Evolutionary conservation across 2,888 invertebrate genomes (phyloP), one percentile per base, ranked within the genome.

Genomic region (Hydrotaea cyrtoneurina): DNA sequence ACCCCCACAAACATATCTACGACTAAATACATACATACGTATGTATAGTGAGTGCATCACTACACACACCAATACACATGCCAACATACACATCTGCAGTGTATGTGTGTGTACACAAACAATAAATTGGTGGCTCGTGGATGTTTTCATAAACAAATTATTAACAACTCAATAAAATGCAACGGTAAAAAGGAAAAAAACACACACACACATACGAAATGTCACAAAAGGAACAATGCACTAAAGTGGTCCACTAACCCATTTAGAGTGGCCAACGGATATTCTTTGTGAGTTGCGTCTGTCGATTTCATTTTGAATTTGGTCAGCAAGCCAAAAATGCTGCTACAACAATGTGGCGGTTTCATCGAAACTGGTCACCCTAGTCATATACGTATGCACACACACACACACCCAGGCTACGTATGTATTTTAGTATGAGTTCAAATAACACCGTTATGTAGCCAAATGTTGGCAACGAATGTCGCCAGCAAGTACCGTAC

Each of bases 391-490:
- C 19, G 43, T 26, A 21, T 10, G 4, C n/a, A 50, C 50, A 50
- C 39, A 39, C 10, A n/a, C 19, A 11, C 39, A 13, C 66, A 5
- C 19, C 10, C 13, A 39, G n/a, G n/a, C n/a, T n/a, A 10, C 21
- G 10, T 3, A 79, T 69, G 78, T 80, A 80, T 71, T 84, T 84
- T 77, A 80, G 73, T 84, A 80, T 84, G 75, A 84, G 80, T 78
- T 84, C 71, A 78, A 78, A 75, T 78, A 80, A 31, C 80, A 80
- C 80, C 66, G 66, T 78, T 78, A 75, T 74, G n/a, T n/a, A n/a
- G n/a, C 80, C 72, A 80, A 72, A 75, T 79, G 75, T 80, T 84
- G 83, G 83, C 83, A 84, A 78, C 62, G 53, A 80, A 13, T 59
- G 21, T 31, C 23, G 15, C 59, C 2, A n/a, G 5, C 7, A 50